Evolutionary conservation across 2,113 vertebrate species (phyloP), one percentile per base, ranked within the genome.

Genomic region (Hoplias malabaricus): DNA sequence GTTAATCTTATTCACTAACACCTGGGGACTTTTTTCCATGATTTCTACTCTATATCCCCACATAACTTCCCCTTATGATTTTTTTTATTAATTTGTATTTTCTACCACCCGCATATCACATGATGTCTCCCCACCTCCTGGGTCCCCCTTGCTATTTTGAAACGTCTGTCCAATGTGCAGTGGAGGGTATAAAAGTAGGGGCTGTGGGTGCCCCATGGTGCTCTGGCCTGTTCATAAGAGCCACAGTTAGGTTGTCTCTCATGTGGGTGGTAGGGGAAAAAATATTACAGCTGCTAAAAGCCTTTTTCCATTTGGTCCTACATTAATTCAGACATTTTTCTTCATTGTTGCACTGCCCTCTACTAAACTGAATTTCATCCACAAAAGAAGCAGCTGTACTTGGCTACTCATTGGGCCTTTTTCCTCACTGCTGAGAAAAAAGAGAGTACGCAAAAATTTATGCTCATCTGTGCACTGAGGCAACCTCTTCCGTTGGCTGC

Each of bases 51-150:
- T 21, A 29, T 54, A 9, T 19, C 69, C 40, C 33, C 21, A n/a
- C n/a, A n/a, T n/a, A n/a, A n/a, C 34, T 73, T 57, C 21, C 29
- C 21, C 33, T 42, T 61, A 13, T 34, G 27, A 56, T 10, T 62
- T 12, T n/a, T 63, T 23, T 50, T 46, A 33, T 7, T 61, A 6
- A 43, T 31, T 10, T 34, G 5, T 23, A 48, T 48, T 43, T 9
- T 12, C 59, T 29, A 53, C 46, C 40, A 79, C 73, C 77, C 7
- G 75, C 65, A 77, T 83, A 87, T 89, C 86, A 88, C 85, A 86
- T 90, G 89, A 87, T 84, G 73, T 71, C 65, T 84, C 70, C 67
- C 57, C 77, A 83, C 53, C 79, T 59, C 80, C 85, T 83, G 68
- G 84, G 87, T 82, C 21, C 36, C 82, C 78, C 66, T 6, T 27